Percentiles rank a stretch among this genome's conserved stretches.
These are phyloP conservation scores for Pseudobourletiella spinata DNA, from an alignment of 1,140 invertebrate species.

Conservation along the genomic window DNA sequence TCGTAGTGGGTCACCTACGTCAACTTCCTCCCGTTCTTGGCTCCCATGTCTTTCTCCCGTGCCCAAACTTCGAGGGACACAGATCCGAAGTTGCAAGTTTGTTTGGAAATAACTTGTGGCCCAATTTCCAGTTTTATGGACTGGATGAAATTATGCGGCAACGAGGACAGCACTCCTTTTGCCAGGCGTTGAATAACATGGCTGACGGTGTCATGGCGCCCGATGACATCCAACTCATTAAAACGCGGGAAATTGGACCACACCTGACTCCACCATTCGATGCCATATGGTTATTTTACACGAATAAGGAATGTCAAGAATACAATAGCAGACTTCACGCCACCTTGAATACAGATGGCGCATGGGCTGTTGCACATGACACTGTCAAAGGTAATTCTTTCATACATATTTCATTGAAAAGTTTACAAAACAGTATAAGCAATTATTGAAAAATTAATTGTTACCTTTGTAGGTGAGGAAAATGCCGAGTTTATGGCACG, in stretches of 20 bases:
- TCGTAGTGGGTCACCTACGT: conserved; percentile 34
- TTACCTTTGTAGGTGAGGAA: too few species aligned
- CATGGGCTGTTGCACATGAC: too few species aligned
- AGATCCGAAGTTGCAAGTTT: not conserved
- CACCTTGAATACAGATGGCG: too few species aligned
- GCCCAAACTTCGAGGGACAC: too few species aligned
- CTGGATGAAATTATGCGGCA: conserved; percentile 22
- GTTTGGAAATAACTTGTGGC: conserved; percentile 7
- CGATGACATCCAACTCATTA: conserved; percentile 10
- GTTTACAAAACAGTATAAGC: too few species aligned
- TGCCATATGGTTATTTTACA: conserved; percentile 2
- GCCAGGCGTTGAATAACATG: conserved; percentile 14
- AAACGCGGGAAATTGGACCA: not conserved
- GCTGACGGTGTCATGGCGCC: conserved; percentile 4
- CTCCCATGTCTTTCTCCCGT: conserved; percentile 2
- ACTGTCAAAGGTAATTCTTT: too few species aligned
- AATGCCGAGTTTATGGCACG: too few species aligned
- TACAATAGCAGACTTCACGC: too few species aligned
- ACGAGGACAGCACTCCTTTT: conserved; percentile 9
- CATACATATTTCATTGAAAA: too few species aligned
- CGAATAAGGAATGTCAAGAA: not conserved
- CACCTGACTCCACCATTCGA: not conserved
- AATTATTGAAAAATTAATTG: too few species aligned
- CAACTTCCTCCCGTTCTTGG: conserved; percentile 36
- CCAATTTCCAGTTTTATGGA: conserved; percentile 10